A percentile compares a stretch with the other conserved stretches of the same genome.
phyloP scores from a whole-genome alignment of 2,113 vertebrate species.

The Xiphorhynchus elegans region DNA sequence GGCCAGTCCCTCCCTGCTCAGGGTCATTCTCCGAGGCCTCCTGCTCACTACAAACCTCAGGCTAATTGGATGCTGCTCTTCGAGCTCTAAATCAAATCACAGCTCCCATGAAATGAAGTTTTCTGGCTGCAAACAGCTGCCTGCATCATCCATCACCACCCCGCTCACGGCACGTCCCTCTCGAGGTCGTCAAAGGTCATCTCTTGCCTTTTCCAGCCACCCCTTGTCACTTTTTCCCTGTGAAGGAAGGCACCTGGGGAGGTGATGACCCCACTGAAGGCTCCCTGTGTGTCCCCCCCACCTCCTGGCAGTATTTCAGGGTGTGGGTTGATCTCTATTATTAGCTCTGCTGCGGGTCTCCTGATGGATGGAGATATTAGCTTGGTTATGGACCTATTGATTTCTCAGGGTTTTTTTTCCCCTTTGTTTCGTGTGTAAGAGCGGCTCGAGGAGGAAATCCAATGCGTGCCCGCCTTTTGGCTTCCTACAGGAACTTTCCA shows the following conservation, averaged over 20 bases:
- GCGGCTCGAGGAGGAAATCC: background rate
- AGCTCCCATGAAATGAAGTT: constrained; percentile 69
- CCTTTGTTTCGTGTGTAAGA: background rate
- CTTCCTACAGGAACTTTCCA: background rate
- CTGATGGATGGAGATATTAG: constrained; percentile 8
- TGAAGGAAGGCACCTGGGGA: background rate
- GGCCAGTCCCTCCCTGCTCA: fast-evolving
- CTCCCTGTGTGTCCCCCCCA: background rate
- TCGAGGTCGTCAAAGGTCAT: background rate
- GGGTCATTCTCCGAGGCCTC: background rate
- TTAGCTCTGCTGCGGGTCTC: background rate
- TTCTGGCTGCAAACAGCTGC: constrained; percentile 49
- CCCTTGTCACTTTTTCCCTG: background rate
- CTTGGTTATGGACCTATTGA: constrained; percentile 27
- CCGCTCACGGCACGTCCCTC: fast-evolving
- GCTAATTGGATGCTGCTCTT: constrained; percentile 69
- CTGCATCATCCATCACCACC: constrained; percentile 49
- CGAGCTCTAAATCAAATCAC: constrained; percentile 74
- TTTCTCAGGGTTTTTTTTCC: background rate
- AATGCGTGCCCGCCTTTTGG: background rate
- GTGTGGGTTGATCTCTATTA: background rate
- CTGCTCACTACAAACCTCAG: constrained; percentile 1
- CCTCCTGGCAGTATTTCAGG: background rate
- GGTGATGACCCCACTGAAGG: fast-evolving
- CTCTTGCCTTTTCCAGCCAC: background rate